These are phyloP conservation scores for Nymphalis io DNA, from an alignment of 1,140 invertebrate species.

Conservation along the genomic window DNA sequence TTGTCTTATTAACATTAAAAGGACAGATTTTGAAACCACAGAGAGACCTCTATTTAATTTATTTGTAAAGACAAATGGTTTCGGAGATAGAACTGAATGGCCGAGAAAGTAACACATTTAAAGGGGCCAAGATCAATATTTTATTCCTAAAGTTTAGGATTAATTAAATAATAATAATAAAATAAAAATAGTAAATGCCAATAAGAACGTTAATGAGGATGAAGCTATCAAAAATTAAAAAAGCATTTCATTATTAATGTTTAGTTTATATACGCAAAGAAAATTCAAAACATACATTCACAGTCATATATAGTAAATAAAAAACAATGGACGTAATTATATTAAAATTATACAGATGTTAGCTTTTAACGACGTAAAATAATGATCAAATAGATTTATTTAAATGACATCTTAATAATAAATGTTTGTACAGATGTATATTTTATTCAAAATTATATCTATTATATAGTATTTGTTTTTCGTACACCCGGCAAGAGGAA, in stretches of 20 bases:
- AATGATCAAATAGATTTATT: constrained; percentile 3
- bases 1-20: too few relatives aligned
- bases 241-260: constrained; percentile 5
- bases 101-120: too few relatives aligned
- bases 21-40: too few relatives aligned
- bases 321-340: constrained; percentile 23
- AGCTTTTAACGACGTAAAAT: constrained; percentile 20
- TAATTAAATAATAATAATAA: too few relatives aligned
- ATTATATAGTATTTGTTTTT: neutral
- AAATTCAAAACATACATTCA: constrained; percentile 9
- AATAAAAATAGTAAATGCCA: too few relatives aligned
- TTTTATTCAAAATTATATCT: constrained; percentile 6
- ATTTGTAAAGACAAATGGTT: too few relatives aligned
- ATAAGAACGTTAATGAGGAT: neutral
- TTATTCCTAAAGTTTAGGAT: too few relatives aligned
- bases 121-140: too few relatives aligned
- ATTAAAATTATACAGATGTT: constrained; percentile 17
- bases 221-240: neutral
- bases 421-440: constrained; percentile 28
- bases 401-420: constrained; percentile 37
- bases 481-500: neutral
- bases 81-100: too few relatives aligned
- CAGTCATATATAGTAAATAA: constrained; percentile 28
- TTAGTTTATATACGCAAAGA: constrained; percentile 10
- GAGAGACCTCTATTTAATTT: too few relatives aligned